Evolutionary conservation across 2,797 vertebrate genomes (phyloP).

Genomic region (Cynodonichthys magdalenae): DNA sequence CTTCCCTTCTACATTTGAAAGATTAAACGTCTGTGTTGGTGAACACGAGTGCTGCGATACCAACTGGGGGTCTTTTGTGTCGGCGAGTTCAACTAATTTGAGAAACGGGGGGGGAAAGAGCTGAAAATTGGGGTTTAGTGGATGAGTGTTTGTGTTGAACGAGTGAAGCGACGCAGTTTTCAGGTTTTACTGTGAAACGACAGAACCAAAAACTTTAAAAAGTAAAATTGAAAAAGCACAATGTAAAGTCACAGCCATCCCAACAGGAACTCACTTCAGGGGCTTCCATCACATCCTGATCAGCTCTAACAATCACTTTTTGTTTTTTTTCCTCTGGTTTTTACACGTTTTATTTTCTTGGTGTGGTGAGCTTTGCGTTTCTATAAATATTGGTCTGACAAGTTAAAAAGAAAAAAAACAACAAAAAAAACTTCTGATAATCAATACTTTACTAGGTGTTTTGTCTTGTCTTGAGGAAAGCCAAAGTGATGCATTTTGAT

Average conservation of each 20-base stretch:
- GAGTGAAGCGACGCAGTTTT: slow-evolving; percentile 28
- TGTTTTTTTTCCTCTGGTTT: slow-evolving; percentile 79
- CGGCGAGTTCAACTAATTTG: too few relatives aligned
- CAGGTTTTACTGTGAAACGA: slow-evolving; percentile 42
- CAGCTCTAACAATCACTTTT: slow-evolving; percentile 86
- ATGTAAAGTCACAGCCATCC: slow-evolving; percentile 79
- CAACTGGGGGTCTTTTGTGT: not conserved
- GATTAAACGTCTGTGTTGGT: slow-evolving; percentile 63
- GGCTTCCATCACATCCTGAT: slow-evolving; percentile 90
- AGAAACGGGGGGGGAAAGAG: too few relatives aligned
- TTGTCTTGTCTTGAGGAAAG: slow-evolving; percentile 97
- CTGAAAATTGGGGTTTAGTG: too few relatives aligned
- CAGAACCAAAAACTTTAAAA: slow-evolving; percentile 11
- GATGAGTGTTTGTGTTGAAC: slow-evolving; percentile 1
- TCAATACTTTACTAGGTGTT: slow-evolving; percentile 87
- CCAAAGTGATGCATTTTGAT: slow-evolving; percentile 98
- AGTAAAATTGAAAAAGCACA: slow-evolving; percentile 67
- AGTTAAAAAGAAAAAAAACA: slow-evolving; percentile 9
- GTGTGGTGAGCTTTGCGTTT: slow-evolving; percentile 87
- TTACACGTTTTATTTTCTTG: slow-evolving; percentile 60
- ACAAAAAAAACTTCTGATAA: slow-evolving; percentile 84
- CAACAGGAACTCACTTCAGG: slow-evolving; percentile 85
- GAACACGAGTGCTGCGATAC: slow-evolving; percentile 60
- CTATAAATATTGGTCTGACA: slow-evolving; percentile 83
- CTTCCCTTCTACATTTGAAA: slow-evolving; percentile 67